phyloP scores from a whole-genome alignment of 2,888 invertebrate genomes.

The Pyralis farinalis region DNA sequence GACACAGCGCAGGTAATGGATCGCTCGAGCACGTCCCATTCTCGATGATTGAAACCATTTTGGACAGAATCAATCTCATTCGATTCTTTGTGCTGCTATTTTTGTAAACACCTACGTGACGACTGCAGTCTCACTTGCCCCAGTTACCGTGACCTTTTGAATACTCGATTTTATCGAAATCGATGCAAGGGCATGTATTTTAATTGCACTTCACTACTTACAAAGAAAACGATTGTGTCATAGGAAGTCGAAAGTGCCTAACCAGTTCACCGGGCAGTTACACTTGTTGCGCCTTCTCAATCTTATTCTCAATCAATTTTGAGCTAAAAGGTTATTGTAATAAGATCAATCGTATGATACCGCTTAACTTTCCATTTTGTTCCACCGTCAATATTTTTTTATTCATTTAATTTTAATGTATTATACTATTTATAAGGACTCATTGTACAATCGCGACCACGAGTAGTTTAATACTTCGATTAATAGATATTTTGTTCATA shows the following conservation, averaged over 20 bases:
- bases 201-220: constrained; percentile 12
- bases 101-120: constrained; percentile 15
- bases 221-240: not conserved
- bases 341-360: no score
- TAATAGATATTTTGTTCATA: no score
- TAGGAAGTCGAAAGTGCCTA: not conserved
- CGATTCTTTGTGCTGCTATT: constrained; percentile 4
- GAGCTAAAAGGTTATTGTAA: no score
- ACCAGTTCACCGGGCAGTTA: no score
- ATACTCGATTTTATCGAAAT: constrained; percentile 14
- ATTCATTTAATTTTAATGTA: no score
- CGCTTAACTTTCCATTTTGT: no score
- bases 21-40: constrained; percentile 15
- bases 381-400: no score
- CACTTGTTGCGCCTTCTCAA: no score
- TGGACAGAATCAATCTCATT: constrained; percentile 8
- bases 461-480: no score
- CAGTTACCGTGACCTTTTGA: constrained; percentile 23
- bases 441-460: no score
- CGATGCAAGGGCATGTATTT: constrained; percentile 13
- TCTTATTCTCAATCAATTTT: no score
- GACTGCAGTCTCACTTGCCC: constrained; percentile 18
- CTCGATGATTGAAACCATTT: constrained; percentile 17
- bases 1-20: constrained; percentile 10
- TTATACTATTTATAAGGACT: no score